Percentiles rank a stretch among this genome's conserved stretches.
phyloP scores from a whole-genome alignment of 2,888 invertebrate genomes.

The Synanthedon vespiformis region DNA sequence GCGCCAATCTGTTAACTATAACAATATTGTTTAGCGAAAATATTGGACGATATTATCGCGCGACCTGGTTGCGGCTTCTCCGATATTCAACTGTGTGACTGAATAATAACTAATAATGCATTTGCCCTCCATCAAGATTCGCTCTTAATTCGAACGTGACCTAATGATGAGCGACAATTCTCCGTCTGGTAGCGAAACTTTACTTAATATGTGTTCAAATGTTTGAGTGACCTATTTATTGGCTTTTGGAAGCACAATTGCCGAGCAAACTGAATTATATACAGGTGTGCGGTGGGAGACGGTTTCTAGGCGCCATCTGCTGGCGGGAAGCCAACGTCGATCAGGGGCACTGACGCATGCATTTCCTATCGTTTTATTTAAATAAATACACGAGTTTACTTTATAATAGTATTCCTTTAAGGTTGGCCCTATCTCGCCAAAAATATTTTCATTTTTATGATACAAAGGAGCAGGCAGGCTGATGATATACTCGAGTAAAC shows the following conservation, averaged over 20 bases:
- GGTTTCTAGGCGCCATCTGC: neutral
- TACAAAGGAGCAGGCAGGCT: no score
- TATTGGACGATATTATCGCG: conserved; percentile 2
- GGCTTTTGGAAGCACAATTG: neutral
- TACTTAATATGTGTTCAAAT: conserved; percentile 5
- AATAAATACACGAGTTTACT: no score
- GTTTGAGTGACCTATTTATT: conserved; percentile 1
- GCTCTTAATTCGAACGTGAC: neutral
- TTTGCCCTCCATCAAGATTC: no score
- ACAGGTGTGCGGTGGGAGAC: neutral
- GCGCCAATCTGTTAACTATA: neutral
- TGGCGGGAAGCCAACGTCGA: conserved; percentile 8
- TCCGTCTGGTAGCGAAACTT: neutral
- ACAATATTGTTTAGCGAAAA: neutral
- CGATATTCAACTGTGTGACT: conserved; percentile 10
- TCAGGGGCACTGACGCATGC: no score
- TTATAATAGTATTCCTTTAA: no score
- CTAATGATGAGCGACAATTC: conserved; percentile 2
- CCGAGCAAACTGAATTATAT: neutral
- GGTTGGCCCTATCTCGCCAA: no score
- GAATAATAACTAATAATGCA: no score
- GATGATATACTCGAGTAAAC: no score
- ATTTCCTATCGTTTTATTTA: no score
- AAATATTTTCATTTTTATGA: no score
- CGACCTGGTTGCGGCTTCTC: conserved; percentile 4